Conservation (phyloP, 1,140 invertebrate species). For the Scylla paramamosain region DNA sequence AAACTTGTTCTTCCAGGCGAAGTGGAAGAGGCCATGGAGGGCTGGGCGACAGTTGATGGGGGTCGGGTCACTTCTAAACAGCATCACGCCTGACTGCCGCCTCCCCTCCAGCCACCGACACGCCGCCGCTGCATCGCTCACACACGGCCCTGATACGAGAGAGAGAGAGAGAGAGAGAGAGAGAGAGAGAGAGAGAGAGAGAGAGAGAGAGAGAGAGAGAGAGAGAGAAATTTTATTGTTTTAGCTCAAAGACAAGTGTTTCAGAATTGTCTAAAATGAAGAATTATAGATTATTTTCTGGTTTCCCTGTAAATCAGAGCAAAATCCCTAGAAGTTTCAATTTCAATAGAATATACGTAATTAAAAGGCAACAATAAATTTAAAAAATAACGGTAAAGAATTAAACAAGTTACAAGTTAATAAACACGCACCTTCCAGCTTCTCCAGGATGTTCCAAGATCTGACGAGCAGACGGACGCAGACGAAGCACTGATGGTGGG, state of each 20-base stretch:
- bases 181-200: neutral
- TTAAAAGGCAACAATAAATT: too few relatives aligned
- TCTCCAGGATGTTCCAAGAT: conserved; percentile 72
- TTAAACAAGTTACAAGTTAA: neutral
- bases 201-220: neutral
- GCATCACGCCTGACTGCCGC: conserved; percentile 62
- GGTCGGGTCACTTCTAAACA: conserved; percentile 94
- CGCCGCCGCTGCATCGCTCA: neutral
- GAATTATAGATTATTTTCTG: too few relatives aligned
- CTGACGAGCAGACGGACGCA: conserved; percentile 65
- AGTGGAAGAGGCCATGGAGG: conserved; percentile 96
- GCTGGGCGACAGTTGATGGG: conserved; percentile 95
- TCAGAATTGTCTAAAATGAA: too few relatives aligned
- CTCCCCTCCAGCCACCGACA: neutral
- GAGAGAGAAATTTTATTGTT: too few relatives aligned
- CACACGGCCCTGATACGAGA: neutral
- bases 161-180: neutral
- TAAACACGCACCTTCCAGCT: conserved; percentile 70
- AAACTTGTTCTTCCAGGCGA: conserved; percentile 88
- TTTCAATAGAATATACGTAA: too few relatives aligned
- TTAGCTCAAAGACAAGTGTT: too few relatives aligned
- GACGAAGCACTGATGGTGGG: conserved; percentile 40
- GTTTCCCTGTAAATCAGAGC: too few relatives aligned
- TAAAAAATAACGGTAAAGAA: too few relatives aligned
- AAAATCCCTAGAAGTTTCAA: too few relatives aligned